These are phyloP conservation scores for human DNA, from an alignment of 2,113 vertebrate species.

Conservation along the genomic window GRCh38 chr4:113103501-113104000, in stretches of 20 bases:
- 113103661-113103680: not conserved
- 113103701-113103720: not conserved
- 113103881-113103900: not conserved
- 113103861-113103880: not conserved
- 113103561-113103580: not conserved
- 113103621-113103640: not conserved
- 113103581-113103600: slow-evolving; percentile 2
- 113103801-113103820: not conserved
- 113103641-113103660: not conserved
- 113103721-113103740: slow-evolving; percentile 26
- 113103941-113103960: not conserved
- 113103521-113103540: not conserved
- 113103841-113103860: not conserved
- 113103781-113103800: not conserved
- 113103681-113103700: slow-evolving; percentile 16
- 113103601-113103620: slow-evolving; percentile 34
- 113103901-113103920: not conserved
- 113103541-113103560: not conserved
- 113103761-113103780: not conserved
- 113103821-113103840: not conserved
- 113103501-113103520: slow-evolving; percentile 39
- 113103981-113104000: not conserved
- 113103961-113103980: not conserved
- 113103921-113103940: not conserved
- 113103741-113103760: slow-evolving; percentile 26